Evolutionary conservation across 2,113 vertebrate species (phyloP).

Genomic region (Lucifuga dentata): DNA sequence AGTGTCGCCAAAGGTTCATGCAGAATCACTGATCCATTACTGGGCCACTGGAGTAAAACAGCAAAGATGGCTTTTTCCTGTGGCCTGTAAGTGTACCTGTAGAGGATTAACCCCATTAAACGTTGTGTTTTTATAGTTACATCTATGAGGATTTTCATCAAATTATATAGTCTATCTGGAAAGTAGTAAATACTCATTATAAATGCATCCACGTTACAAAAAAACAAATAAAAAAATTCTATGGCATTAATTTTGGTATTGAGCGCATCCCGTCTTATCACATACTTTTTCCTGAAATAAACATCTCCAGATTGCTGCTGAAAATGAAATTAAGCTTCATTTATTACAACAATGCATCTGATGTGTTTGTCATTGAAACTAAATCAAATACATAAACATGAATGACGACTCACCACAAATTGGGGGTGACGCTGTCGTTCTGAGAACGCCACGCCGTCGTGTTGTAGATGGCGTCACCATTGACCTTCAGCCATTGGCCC

Average conservation of each 20-base stretch:
- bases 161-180: too few species aligned
- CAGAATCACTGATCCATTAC: constrained; percentile 82
- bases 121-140: neutral
- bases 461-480: constrained; percentile 91
- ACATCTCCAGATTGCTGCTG: too few species aligned
- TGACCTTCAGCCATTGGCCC: constrained; percentile 92
- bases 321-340: neutral
- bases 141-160: too few species aligned
- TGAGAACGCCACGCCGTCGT: constrained; percentile 89
- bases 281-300: too few species aligned
- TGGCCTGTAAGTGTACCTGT: constrained; percentile 90
- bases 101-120: neutral
- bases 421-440: constrained; percentile 85
- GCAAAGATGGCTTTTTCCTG: constrained; percentile 84
- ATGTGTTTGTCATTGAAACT: neutral
- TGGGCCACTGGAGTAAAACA: constrained; percentile 89
- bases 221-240: too few species aligned
- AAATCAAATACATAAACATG: neutral
- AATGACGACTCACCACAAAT: constrained; percentile 85
- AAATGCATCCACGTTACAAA: too few species aligned
- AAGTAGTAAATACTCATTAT: too few species aligned
- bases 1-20: constrained; percentile 79
- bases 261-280: too few species aligned
- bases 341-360: neutral
- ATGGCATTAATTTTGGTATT: too few species aligned